Conservation (phyloP, 2,797 vertebrate genomes). For the Artibeus lituratus region DNA sequence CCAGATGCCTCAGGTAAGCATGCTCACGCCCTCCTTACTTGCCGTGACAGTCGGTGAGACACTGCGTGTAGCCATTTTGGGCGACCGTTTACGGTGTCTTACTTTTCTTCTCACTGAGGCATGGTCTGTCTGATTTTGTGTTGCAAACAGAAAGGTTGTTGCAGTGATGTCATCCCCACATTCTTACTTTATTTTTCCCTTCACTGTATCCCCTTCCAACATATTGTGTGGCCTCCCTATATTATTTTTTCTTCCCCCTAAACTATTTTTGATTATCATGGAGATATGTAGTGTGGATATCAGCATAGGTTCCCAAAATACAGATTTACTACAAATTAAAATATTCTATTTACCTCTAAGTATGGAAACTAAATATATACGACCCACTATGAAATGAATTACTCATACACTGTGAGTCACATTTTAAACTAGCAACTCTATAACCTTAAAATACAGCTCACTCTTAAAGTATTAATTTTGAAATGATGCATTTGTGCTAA, state of each 20-base stretch:
- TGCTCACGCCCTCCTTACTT: neutral
- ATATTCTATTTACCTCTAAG: constrained; percentile 63
- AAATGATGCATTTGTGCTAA: constrained; percentile 77
- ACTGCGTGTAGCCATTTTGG: neutral
- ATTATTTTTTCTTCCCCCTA: neutral
- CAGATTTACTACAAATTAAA: constrained; percentile 62
- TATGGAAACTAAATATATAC: constrained; percentile 64
- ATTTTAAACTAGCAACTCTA: constrained; percentile 72
- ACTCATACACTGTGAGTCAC: constrained; percentile 57
- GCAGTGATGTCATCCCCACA: neutral
- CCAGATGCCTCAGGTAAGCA: neutral
- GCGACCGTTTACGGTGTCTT: neutral
- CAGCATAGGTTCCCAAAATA: constrained; percentile 2
- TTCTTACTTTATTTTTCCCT: neutral
- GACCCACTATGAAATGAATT: constrained; percentile 69
- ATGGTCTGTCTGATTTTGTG: neutral
- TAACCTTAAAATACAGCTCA: constrained; percentile 74
- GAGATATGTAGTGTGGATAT: neutral
- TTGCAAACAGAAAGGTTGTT: neutral
- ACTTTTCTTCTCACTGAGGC: neutral
- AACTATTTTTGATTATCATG: neutral
- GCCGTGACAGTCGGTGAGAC: neutral
- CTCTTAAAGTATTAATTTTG: constrained; percentile 77
- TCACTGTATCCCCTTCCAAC: neutral
- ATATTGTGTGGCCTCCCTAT: neutral